Conservation (phyloP, 2,888 invertebrate genomes). For the Calameuta filiformis region DNA sequence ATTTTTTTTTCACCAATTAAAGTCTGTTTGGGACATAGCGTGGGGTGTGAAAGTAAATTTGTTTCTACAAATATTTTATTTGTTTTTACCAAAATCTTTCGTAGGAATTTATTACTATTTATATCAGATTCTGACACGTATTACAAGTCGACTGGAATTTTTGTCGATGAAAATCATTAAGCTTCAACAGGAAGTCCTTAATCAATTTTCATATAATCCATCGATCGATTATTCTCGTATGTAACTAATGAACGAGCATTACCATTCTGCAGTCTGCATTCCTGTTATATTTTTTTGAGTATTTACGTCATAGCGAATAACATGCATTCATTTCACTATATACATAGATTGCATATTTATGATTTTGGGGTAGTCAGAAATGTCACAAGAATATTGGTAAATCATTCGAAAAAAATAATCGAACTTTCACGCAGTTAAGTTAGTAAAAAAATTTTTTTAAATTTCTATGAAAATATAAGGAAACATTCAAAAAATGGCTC, state of each 20-base stretch:
- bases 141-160: background rate
- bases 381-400: background rate
- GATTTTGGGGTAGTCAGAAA: background rate
- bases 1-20: background rate
- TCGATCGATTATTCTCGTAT: background rate
- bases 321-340: background rate
- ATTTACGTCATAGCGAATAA: background rate
- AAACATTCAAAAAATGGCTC: background rate
- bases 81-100: no score
- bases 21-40: background rate
- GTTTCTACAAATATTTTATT: no score
- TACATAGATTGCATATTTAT: background rate
- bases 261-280: background rate
- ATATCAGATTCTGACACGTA: no score
- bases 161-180: background rate
- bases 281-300: background rate
- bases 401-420: background rate
- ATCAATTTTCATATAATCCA: background rate
- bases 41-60: background rate
- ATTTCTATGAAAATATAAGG: background rate
- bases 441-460: background rate
- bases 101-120: no score
- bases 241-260: background rate
- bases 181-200: background rate
- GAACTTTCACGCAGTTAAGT: background rate